Evolutionary conservation across 2,113 vertebrate genomes (phyloP), one percentile per base, ranked within the genome.

Genomic region (Campylorhamphus procurvoides): DNA sequence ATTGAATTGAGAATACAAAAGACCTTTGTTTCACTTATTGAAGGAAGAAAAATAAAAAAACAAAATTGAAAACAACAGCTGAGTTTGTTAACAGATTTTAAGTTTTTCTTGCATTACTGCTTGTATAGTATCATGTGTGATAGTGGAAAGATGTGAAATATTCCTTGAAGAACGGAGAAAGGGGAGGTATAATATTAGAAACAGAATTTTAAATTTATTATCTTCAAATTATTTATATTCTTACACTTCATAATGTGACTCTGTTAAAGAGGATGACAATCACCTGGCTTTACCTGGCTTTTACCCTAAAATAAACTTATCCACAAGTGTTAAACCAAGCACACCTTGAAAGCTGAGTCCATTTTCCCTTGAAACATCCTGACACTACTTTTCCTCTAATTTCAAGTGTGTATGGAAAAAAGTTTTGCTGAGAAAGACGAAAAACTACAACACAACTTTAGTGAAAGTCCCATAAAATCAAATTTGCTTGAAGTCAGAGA

Each of bases 81-180:
- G 67, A 25, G 12, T 72, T 47, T 91, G n/a, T 80, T 35, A 58
- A 76, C 14, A 53, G 22, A 58, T n/a, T 55, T 27, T 39, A 44
- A 17, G 3, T 35, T 78, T 87, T 35, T 12, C 18, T 69, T 56
- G 3, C 16, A 29, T 58, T 39, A 28, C 24, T 56, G 13, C n/a
- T 33, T 39, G 5, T n/a, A 46, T 5, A 40, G 18, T 11, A 24
- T 10, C 29, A 44, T 3, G 2, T 31, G 35, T 71, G 5, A 35
- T 0, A 63, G 14, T 1, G 1, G 10, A 39, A 82, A 74, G 6
- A 28, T 37, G 14, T 18, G 14, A 83, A 80, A 46, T 0, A 2
- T 12, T 17, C 79, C 25, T 20, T 50, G 47, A 67, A 56, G 33
- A 20, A 46, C 40, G 14, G 5, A 73, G 12, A 37, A 53, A 50